Evolutionary conservation across 2,888 invertebrate species (phyloP).

Genomic region (Byasa hedistus): DNA sequence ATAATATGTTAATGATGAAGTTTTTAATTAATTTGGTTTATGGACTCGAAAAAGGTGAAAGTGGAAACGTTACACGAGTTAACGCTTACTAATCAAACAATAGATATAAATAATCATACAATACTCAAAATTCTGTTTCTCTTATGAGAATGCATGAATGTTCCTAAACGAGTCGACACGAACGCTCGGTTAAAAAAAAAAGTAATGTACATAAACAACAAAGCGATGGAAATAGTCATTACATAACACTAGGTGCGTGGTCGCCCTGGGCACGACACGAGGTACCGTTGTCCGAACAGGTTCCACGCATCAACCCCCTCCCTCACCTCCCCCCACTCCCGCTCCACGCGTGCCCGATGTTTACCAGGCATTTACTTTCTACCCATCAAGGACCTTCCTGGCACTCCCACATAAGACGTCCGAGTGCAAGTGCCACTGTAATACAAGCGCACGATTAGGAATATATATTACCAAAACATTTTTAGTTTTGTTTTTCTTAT

Average conservation of each 20-base stretch:
- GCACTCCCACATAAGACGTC: constrained; percentile 40
- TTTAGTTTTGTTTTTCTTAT: too few relatives aligned
- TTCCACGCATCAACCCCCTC: constrained; percentile 51
- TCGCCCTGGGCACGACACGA: constrained; percentile 57
- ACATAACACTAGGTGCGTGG: constrained; percentile 72
- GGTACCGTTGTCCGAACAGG: constrained; percentile 76
- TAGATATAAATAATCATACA: background rate
- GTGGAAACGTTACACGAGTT: too few relatives aligned
- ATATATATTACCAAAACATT: background rate
- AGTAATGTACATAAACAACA: constrained; percentile 26
- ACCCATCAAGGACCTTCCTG: constrained; percentile 72
- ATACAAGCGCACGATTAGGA: constrained; percentile 9
- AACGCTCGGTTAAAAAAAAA: background rate
- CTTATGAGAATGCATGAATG: background rate
- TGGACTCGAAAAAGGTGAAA: too few relatives aligned
- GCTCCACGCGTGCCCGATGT: constrained; percentile 51
- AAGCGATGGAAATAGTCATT: constrained; percentile 71
- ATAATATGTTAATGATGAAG: too few relatives aligned
- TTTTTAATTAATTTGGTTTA: too few relatives aligned
- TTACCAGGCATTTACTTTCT: constrained; percentile 76
- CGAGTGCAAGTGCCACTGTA: constrained; percentile 34
- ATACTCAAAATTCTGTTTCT: background rate
- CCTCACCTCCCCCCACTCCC: constrained; percentile 30
- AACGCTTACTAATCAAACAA: background rate
- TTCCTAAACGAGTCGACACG: background rate